Evolutionary conservation across 2,888 invertebrate species (phyloP).

Genomic region (Leptothorax acervorum): DNA sequence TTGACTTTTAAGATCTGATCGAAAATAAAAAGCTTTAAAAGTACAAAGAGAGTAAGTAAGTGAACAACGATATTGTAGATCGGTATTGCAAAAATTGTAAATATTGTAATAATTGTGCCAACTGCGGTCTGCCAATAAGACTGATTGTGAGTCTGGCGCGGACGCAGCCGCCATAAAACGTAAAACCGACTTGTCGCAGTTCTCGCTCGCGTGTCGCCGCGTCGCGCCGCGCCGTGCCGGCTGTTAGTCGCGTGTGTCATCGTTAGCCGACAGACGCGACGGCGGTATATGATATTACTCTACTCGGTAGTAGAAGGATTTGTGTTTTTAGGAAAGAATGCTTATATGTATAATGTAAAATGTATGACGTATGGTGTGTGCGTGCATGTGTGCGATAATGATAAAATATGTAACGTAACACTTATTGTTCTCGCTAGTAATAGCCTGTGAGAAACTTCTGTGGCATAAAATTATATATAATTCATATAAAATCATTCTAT

Average conservation of each 20-base stretch:
- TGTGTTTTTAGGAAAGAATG: background rate
- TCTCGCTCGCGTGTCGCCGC: background rate
- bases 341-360: background rate
- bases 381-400: background rate
- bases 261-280: slow-evolving; percentile 40
- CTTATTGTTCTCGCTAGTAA: background rate
- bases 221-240: background rate
- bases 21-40: background rate
- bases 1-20: background rate
- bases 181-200: background rate
- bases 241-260: slow-evolving; percentile 67
- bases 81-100: background rate
- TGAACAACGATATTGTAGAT: background rate
- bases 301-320: background rate
- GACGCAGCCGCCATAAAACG: slow-evolving; percentile 22
- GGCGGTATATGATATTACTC: background rate
- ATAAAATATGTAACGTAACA: background rate
- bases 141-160: background rate
- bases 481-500: background rate
- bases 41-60: background rate
- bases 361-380: background rate
- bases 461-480: background rate
- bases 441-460: background rate
- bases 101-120: background rate
- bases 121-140: background rate